Evolutionary conservation across 2,888 invertebrate species (phyloP).

Genomic region (Notodonta ziczac): DNA sequence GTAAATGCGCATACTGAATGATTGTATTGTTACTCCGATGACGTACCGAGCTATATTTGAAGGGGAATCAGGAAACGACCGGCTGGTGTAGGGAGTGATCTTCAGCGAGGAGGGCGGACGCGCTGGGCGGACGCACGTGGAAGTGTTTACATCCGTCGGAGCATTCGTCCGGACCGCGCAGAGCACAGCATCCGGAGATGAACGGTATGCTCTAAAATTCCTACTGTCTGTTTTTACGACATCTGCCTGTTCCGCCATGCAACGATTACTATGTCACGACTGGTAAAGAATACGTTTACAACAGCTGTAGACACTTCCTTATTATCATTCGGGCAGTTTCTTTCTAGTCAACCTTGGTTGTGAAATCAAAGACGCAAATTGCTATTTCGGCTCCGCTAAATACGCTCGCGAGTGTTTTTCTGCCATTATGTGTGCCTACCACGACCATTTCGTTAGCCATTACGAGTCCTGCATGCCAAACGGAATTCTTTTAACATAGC

Average conservation of each 20-base stretch:
- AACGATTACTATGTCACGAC: constrained; percentile 11
- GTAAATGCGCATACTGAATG: not conserved
- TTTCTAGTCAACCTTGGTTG: constrained; percentile 31
- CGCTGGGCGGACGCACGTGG: constrained; percentile 66
- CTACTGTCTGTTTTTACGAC: constrained; percentile 10
- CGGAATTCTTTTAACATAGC: not conserved
- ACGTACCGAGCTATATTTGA: constrained; percentile 29
- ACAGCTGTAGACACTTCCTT: constrained; percentile 29
- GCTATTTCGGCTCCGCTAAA: constrained; percentile 24
- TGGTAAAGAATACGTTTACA: constrained; percentile 17
- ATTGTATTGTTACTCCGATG: constrained; percentile 15
- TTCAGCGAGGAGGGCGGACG: constrained; percentile 47
- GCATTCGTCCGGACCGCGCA: constrained; percentile 45
- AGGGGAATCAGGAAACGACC: constrained; percentile 36
- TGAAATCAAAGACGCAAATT: constrained; percentile 27
- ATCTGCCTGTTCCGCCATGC: constrained; percentile 6
- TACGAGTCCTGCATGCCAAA: not conserved
- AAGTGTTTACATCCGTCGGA: constrained; percentile 76
- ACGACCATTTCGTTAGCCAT: not conserved
- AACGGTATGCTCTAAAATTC: constrained; percentile 37
- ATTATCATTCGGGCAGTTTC: constrained; percentile 24
- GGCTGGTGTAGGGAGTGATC: constrained; percentile 43
- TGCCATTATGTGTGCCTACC: constrained; percentile 6
- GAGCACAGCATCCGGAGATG: constrained; percentile 50
- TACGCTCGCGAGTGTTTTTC: constrained; percentile 9